Percentiles rank a stretch among this genome's conserved stretches.
Evolutionary conservation across 2,113 vertebrate species (phyloP).

Genomic region (Ivindomyrus marchei): DNA sequence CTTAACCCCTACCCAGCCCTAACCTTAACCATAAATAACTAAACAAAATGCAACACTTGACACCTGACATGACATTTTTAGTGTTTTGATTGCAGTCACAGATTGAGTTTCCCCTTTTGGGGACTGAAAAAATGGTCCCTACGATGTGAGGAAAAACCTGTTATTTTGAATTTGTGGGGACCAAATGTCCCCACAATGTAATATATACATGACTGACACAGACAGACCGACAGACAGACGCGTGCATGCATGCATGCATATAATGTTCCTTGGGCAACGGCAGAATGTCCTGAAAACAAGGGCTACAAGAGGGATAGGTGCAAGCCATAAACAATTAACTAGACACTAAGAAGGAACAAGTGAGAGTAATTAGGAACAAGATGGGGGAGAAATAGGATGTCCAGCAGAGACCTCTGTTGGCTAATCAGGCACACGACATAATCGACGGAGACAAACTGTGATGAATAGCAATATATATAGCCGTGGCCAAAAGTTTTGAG

Average conservation of each 20-base stretch:
- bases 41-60: neutral
- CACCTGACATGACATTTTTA: neutral
- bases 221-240: neutral
- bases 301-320: neutral
- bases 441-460: too few relatives aligned
- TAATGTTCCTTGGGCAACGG: too few relatives aligned
- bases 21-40: neutral
- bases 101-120: neutral
- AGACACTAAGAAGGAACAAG: neutral
- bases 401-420: too few relatives aligned
- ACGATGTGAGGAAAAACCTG: neutral
- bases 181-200: neutral
- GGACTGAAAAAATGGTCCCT: neutral
- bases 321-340: neutral
- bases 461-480: too few relatives aligned
- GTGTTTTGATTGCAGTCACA: neutral
- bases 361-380: too few relatives aligned
- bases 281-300: too few relatives aligned
- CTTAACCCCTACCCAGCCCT: neutral
- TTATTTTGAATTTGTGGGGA: too few relatives aligned
- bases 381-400: too few relatives aligned
- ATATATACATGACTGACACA: neutral
- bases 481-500: too few relatives aligned
- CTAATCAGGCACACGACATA: too few relatives aligned
- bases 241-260: too few relatives aligned